Evolutionary conservation across 2,888 invertebrate genomes (phyloP).

Genomic region (Archaeoteleia sp.): DNA sequence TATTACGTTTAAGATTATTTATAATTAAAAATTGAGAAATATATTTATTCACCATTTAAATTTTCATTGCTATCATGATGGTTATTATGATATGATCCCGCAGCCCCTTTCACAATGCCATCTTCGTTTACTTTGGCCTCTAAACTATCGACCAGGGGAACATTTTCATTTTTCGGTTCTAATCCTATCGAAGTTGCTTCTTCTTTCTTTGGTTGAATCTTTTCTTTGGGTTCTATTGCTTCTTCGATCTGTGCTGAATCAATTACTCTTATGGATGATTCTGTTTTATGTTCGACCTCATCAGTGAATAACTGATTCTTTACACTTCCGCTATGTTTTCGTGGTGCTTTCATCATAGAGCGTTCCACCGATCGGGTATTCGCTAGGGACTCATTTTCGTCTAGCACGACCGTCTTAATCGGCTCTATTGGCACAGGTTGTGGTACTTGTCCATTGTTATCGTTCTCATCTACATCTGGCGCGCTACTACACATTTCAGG

Average conservation of each 20-base stretch:
- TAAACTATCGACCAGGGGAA: constrained; percentile 49
- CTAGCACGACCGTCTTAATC: background rate
- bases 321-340: no score
- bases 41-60: constrained; percentile 37
- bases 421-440: constrained; percentile 54
- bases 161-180: constrained; percentile 50
- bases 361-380: background rate
- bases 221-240: no score
- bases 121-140: constrained; percentile 52
- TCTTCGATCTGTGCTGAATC: no score
- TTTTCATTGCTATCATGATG: no score
- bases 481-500: constrained; percentile 63
- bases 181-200: constrained; percentile 12
- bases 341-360: constrained; percentile 29
- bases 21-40: no score
- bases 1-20: no score
- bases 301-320: constrained; percentile 42
- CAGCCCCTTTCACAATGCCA: constrained; percentile 29
- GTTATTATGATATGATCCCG: constrained; percentile 14
- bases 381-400: constrained; percentile 1
- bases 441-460: constrained; percentile 46
- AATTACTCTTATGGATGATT: background rate
- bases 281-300: constrained; percentile 32
- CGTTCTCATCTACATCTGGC: constrained; percentile 54
- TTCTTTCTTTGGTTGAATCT: no score